Evolutionary conservation across 2,113 vertebrate genomes (phyloP), one percentile per base, ranked within the genome.

Genomic region (Mus spicilegus): DNA sequence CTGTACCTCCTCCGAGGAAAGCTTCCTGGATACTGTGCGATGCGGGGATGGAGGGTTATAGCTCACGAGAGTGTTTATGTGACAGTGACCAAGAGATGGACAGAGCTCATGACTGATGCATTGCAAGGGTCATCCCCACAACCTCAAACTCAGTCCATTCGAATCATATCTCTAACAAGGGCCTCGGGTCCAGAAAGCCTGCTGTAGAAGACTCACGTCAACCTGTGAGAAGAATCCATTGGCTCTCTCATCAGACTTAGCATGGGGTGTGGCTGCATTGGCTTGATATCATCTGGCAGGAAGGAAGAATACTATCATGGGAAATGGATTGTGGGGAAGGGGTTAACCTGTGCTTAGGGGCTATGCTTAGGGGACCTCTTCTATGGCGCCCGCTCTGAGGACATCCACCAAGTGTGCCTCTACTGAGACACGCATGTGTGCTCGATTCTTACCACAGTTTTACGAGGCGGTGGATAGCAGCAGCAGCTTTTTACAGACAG

Each of bases 401-500:
- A 36, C 20, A 0, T 12, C 80, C 0, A 22, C 49, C 49, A 5
- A 33, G 19, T 81, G 10, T 3, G 1, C 10, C n/a, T 5, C 14
- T 19, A 46, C 33, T 1, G 6, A 22, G 36, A 1, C 9, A 8
- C 0, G 0, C 36, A 5, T 0, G 28, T n/a, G 78, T 54, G 49
- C 12, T 33, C 6, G 42, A 19, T 54, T 81, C 87, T 93, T 67
- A 46, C 3, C 49, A 3, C 11, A 24, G 82, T 4, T 56, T 5
- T 56, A 1, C 14, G 17, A 88, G 42, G 33, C 0, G 1, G n/a
- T 7, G 42, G 49, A 5, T 58, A 5, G 28, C 12, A 2, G 49
- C 26, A 20, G 28, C 76, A 30, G 49, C 8, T 11, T 77, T 95
- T 92, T 81, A 49, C 13, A 93, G 77, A 49, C 0, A 28, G 91